phyloP scores from a whole-genome alignment of 2,888 invertebrate genomes.

The Aproaerema taeniolella region DNA sequence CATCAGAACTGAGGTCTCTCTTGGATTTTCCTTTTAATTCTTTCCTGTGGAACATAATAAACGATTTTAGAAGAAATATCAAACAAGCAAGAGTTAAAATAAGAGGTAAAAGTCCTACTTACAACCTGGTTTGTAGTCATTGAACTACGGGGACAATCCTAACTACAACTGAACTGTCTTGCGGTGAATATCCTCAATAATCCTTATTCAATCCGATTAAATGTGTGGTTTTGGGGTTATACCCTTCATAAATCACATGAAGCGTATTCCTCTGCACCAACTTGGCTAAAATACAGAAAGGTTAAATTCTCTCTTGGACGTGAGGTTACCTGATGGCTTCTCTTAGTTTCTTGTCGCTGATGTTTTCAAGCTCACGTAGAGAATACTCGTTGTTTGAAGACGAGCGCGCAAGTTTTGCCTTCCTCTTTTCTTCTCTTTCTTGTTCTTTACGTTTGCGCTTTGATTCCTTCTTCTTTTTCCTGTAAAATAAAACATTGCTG shows the following conservation, averaged over 20 bases:
- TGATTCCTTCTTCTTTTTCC: conserved; percentile 84
- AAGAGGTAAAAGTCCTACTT: no score
- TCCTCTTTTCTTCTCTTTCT: conserved; percentile 82
- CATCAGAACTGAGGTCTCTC: conserved; percentile 68
- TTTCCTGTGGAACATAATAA: conserved; percentile 62
- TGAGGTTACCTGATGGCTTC: conserved; percentile 80
- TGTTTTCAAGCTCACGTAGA: conserved; percentile 80
- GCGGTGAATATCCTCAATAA: no score
- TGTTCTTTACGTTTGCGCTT: conserved; percentile 84
- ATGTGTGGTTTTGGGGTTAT: no score
- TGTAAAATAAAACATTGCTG: conserved; percentile 23
- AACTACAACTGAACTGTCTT: no score
- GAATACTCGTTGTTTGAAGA: conserved; percentile 77
- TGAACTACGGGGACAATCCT: no score
- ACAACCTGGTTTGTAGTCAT: no score
- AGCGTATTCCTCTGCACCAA: no score
- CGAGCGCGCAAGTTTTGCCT: conserved; percentile 79
- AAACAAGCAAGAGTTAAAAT: no score
- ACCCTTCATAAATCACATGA: no score
- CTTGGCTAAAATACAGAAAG: no score
- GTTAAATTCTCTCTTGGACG: neutral
- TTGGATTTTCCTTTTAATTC: conserved; percentile 69
- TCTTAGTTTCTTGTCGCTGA: conserved; percentile 80
- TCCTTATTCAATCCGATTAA: no score
- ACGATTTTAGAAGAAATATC: no score